A percentile compares a stretch with the other conserved stretches of the same genome.
Evolutionary conservation across 2,888 invertebrate species (phyloP).

Genomic region (Ditylenchus weischeri): DNA sequence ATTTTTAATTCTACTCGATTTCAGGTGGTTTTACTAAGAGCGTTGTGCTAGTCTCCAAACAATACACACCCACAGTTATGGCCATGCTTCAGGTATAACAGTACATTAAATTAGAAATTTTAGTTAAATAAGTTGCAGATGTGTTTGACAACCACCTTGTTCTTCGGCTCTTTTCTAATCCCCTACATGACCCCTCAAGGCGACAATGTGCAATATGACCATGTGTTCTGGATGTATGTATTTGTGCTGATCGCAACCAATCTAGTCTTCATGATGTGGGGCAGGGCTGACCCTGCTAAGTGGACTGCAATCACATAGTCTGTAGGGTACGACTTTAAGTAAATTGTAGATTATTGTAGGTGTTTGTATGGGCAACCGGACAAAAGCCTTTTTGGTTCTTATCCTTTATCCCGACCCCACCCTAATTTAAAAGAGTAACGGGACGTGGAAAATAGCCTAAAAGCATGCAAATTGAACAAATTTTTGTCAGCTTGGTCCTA

Average conservation of each 20-base stretch:
- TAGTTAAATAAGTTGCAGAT: constrained; percentile 30
- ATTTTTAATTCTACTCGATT: not conserved
- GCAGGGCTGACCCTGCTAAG: constrained; percentile 21
- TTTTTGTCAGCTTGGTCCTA: no score
- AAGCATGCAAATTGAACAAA: no score
- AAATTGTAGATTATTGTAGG: no score
- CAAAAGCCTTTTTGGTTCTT: no score
- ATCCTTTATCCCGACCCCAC: no score
- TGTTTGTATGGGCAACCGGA: no score
- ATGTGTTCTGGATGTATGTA: constrained; percentile 29
- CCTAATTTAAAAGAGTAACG: no score
- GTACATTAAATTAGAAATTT: not conserved
- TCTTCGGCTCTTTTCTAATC: constrained; percentile 44
- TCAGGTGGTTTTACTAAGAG: constrained; percentile 45
- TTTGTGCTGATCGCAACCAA: constrained; percentile 20
- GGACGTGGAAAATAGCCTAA: no score
- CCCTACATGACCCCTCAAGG: constrained; percentile 37
- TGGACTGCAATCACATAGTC: constrained; percentile 19
- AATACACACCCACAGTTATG: constrained; percentile 46
- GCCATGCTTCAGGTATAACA: constrained; percentile 39
- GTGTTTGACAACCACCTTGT: constrained; percentile 34
- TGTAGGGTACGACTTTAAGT: no score
- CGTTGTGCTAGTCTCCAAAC: constrained; percentile 43
- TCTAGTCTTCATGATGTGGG: constrained; percentile 23
- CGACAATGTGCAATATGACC: constrained; percentile 19